These are phyloP conservation scores for Poeciliopsis infans DNA, from an alignment of 2,797 vertebrate genomes.

Conservation along the genomic window DNA sequence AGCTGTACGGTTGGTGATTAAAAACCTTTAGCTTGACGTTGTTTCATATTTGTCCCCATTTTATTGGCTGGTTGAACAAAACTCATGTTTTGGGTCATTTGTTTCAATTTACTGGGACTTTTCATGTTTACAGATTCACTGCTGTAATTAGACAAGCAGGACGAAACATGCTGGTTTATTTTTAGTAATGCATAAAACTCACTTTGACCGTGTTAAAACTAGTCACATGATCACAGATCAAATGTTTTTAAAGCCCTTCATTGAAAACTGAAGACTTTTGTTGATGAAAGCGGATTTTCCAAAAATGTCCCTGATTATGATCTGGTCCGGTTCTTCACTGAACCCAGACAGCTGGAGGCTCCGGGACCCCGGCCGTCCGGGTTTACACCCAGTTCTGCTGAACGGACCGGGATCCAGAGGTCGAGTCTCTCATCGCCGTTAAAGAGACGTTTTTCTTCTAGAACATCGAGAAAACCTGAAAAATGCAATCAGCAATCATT, in stretches of 20 bases:
- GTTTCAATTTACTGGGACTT: not conserved
- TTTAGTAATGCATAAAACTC: not conserved
- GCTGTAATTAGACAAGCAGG: not conserved
- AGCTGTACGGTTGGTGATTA: not conserved
- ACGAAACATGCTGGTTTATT: not conserved
- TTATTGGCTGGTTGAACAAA: not conserved
- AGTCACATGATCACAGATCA: not conserved
- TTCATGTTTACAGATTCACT: not conserved
- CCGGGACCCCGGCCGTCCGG: not conserved
- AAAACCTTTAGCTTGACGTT: not conserved
- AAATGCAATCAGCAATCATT: no score
- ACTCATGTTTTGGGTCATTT: not conserved
- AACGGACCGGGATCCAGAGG: not conserved
- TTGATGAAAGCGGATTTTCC: not conserved
- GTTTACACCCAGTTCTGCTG: conserved; percentile 14
- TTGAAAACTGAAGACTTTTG: not conserved
- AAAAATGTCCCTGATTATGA: not conserved
- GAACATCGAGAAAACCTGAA: not conserved
- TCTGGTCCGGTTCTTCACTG: not conserved
- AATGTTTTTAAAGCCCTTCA: not conserved
- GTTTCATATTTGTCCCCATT: not conserved
- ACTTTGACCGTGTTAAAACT: not conserved
- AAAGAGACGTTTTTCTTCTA: no score
- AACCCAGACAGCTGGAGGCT: conserved; percentile 26
- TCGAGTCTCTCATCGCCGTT: not conserved